Conservation (phyloP, 2,113 vertebrate genomes). For the Cottus gobio region DNA sequence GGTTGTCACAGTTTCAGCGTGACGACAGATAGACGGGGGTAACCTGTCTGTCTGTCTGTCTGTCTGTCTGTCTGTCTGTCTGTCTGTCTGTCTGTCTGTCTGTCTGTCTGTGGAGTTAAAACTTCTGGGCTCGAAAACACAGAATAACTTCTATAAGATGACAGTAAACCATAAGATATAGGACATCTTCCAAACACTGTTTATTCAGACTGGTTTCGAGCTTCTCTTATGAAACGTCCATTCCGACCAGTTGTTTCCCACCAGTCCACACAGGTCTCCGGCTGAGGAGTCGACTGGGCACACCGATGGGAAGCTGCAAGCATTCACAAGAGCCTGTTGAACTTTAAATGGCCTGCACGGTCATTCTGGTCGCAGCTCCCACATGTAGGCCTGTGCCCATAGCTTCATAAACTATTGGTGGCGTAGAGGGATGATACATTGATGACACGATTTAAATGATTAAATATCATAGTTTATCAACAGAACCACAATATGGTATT, state of each 20-base stretch:
- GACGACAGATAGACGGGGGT: constrained; percentile 22
- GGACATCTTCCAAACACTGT: not conserved
- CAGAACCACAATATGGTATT: not conserved
- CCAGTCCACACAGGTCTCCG: not conserved
- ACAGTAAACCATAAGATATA: not conserved
- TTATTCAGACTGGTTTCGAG: not conserved
- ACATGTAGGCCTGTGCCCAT: not conserved
- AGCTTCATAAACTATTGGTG: constrained; percentile 9
- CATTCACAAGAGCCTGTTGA: constrained; percentile 57
- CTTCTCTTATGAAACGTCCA: constrained; percentile 21
- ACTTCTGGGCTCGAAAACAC: constrained; percentile 47
- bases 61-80: constrained; percentile 6
- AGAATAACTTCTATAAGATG: constrained; percentile 25
- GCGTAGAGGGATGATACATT: not conserved
- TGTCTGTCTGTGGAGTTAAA: constrained; percentile 30
- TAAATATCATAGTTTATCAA: constrained; percentile 1
- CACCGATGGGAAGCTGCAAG: constrained; percentile 10
- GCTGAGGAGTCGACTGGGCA: not conserved
- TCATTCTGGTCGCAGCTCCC: constrained; percentile 4
- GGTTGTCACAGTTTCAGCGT: constrained; percentile 22
- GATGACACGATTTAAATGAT: constrained; percentile 20
- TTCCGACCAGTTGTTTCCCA: not conserved
- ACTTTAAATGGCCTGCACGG: constrained; percentile 10
- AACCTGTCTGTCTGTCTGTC: constrained; percentile 6
- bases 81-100: not conserved